These are phyloP conservation scores for Adineta ricciae DNA, from an alignment of 2,888 invertebrate genomes.

Conservation along the genomic window DNA sequence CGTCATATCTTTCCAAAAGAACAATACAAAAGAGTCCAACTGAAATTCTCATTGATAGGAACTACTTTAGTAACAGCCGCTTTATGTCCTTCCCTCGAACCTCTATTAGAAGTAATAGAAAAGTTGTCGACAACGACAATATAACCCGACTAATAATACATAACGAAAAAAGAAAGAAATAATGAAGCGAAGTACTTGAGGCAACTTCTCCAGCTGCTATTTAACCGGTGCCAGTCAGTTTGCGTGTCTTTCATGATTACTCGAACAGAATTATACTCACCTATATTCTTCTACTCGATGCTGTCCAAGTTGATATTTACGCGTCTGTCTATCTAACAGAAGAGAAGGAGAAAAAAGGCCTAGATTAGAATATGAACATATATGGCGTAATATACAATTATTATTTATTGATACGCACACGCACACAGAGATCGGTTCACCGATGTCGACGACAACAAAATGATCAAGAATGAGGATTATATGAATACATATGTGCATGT, in stretches of 20 bases:
- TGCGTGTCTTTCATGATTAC: background rate
- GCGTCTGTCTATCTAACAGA: background rate
- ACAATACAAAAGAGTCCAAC: too few relatives aligned
- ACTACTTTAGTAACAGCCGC: background rate
- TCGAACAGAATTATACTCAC: background rate
- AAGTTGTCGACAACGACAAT: background rate
- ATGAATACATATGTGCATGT: background rate
- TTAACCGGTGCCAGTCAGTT: background rate
- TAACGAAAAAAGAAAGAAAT: background rate
- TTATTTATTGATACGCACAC: background rate
- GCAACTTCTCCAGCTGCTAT: background rate
- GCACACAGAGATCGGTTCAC: background rate
- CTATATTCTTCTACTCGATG: background rate
- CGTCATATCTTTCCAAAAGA: background rate
- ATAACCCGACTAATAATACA: background rate
- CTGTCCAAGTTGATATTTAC: background rate
- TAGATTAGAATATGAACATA: background rate
- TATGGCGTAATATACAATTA: slow-evolving; percentile 6
- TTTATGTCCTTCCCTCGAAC: background rate
- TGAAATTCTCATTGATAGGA: background rate
- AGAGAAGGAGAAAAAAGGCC: background rate
- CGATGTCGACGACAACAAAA: background rate
- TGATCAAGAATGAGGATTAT: background rate
- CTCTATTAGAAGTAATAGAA: background rate
- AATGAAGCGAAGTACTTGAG: background rate